phyloP scores from a whole-genome alignment of 2,113 vertebrate genomes.

The Leptosomus discolor region DNA sequence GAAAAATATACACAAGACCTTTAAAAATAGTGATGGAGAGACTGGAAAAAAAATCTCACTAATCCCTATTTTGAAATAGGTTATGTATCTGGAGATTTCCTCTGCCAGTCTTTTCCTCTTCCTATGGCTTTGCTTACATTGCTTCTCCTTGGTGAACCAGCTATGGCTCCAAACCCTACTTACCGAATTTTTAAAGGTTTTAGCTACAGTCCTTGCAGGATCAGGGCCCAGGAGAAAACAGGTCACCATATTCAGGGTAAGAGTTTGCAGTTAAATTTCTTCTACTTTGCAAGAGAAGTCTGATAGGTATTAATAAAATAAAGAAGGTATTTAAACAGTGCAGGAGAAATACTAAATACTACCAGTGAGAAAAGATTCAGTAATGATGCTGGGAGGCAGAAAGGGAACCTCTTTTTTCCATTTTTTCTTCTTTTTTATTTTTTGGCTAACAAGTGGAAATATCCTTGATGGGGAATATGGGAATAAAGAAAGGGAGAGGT shows the following conservation, averaged over 20 bases:
- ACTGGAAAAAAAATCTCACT: not conserved
- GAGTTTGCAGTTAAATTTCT: not conserved
- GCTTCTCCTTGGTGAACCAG: not conserved
- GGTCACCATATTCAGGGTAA: not conserved
- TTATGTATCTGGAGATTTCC: not conserved
- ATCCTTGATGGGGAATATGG: not conserved
- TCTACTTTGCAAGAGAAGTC: not conserved
- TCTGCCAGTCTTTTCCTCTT: not conserved
- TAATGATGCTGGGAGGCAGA: not conserved
- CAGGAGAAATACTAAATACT: not conserved
- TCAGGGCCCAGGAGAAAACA: not conserved
- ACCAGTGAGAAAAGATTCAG: not conserved
- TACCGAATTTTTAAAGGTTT: not conserved
- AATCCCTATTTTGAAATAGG: not conserved
- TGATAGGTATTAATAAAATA: not conserved
- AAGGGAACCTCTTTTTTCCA: fast-evolving
- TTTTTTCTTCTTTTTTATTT: not conserved
- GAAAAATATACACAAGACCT: not conserved
- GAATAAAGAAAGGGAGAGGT: not conserved
- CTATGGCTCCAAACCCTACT: not conserved
- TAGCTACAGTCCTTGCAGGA: not conserved
- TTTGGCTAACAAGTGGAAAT: not conserved
- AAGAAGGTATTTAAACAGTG: not conserved
- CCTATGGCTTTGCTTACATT: not conserved
- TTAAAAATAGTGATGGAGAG: not conserved